Evolutionary conservation across 2,888 invertebrate genomes (phyloP).

Genomic region (Mesorhabditis belari): DNA sequence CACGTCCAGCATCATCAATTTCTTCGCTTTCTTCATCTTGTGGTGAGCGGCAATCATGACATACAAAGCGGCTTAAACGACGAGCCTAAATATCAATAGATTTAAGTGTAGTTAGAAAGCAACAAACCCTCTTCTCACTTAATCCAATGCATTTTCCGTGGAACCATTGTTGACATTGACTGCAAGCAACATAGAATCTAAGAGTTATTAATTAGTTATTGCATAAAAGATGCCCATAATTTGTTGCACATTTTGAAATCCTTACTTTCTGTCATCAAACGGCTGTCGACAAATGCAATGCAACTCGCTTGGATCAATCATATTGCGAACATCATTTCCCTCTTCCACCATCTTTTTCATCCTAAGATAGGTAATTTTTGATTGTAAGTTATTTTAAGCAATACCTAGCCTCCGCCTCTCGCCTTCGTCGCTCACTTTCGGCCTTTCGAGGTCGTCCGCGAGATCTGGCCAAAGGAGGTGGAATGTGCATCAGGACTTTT

Average conservation of each 20-base stretch:
- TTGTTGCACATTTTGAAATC: background rate
- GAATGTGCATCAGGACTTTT: background rate
- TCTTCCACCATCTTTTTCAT: background rate
- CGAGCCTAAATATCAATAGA: no score
- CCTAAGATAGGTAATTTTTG: background rate
- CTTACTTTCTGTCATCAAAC: slow-evolving; percentile 20
- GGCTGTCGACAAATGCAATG: slow-evolving; percentile 28
- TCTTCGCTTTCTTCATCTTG: background rate
- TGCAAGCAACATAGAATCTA: slow-evolving; percentile 88
- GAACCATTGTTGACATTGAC: slow-evolving; percentile 95
- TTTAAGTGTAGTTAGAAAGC: no score
- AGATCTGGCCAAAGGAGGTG: background rate
- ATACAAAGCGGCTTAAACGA: slow-evolving; percentile 57
- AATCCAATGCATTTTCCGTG: slow-evolving; percentile 93
- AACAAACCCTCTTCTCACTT: slow-evolving; percentile 72
- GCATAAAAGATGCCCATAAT: background rate
- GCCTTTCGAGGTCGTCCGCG: background rate
- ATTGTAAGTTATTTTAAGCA: background rate
- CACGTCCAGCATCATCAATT: background rate
- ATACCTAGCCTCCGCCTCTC: background rate
- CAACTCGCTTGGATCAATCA: slow-evolving; percentile 8
- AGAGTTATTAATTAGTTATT: background rate
- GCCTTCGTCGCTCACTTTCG: background rate
- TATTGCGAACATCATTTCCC: background rate
- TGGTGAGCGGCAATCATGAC: background rate